Base-by-base conservation (phyloP, 1,140 invertebrate species). In the Drosophila oshimai region DNA sequence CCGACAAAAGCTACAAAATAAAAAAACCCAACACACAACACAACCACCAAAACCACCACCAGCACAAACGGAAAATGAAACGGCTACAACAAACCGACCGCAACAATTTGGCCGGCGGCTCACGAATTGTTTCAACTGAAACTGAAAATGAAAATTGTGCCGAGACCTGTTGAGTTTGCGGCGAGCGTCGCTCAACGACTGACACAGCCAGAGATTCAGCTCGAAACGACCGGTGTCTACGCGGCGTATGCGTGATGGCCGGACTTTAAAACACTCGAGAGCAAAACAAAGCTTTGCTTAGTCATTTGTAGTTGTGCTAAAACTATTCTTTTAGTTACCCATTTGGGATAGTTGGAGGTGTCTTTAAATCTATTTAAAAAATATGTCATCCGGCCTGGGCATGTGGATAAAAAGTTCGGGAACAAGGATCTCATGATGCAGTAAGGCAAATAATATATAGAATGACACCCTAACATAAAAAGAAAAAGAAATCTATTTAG, bases 161-260 rank as follows among this genome's bases (percentile, higher is more conserved):
- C 28, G 41, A 49, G 26, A 87, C 71, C 81, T 80, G 78, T 87
- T 61, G 74, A 55, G 50, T 49, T 64, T 73, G 50, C 54, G 49
- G 42, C 49, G 57, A 81, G 58, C 54, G 60, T 55, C 64, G 73
- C 61, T 50, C 60, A 64, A 76, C 67, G 79, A 73, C 80, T 84
- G 62, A 47, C 34, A 24, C 22, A 1, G 54, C 31, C 49, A 34
- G 28, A 67, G 55, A 55, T 50, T n/a, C 36, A 53, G 45, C 15
- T 28, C 3, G 22, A 65, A 42, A 17, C 26, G 26, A 9, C n/a
- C 26, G 37, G 28, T 29, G 50, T 15, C 18, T 29, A 78, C 49
- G 49, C 44, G 61, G 80, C 71, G 81, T 84, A 84, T 84, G 75
- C 71, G 75, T 84, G 75, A 29, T 70, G 15, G n/a, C 33, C 5